phyloP scores from a whole-genome alignment of 2,113 vertebrate genomes.

The Syrrhaptes paradoxus region DNA sequence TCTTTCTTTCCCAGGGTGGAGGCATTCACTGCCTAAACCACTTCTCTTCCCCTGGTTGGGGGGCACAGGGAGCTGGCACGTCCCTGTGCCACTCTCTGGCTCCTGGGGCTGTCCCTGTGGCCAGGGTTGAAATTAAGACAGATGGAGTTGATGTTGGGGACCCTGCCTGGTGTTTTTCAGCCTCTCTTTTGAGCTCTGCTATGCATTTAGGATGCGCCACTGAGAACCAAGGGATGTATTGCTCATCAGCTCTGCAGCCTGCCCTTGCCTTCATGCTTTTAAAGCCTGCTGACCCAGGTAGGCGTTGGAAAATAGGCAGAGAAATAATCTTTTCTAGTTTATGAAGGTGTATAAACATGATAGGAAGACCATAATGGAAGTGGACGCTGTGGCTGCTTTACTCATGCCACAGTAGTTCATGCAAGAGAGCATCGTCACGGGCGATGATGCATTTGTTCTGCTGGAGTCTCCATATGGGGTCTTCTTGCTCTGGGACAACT shows the following conservation, averaged over 20 bases:
- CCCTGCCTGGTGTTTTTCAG: neutral
- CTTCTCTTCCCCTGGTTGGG: neutral
- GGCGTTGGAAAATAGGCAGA: neutral
- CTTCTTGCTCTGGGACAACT: neutral
- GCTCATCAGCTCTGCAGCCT: neutral
- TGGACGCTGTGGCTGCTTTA: neutral
- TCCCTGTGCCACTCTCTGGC: neutral
- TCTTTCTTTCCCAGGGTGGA: neutral
- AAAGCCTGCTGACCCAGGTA: neutral
- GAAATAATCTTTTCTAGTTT: neutral
- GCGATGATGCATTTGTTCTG: neutral
- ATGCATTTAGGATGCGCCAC: accelerated
- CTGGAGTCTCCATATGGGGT: neutral
- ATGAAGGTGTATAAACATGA: neutral
- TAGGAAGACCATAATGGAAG: neutral
- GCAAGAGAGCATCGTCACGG: neutral
- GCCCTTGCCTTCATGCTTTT: neutral
- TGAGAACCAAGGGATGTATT: neutral
- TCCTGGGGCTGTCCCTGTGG: neutral
- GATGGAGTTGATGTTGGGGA: neutral
- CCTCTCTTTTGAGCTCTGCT: neutral
- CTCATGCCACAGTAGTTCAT: accelerated
- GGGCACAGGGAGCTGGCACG: neutral
- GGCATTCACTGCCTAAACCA: neutral
- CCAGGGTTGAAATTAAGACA: neutral